phyloP scores from a whole-genome alignment of 2,113 vertebrate genomes.

The Stegostoma tigrinum region DNA sequence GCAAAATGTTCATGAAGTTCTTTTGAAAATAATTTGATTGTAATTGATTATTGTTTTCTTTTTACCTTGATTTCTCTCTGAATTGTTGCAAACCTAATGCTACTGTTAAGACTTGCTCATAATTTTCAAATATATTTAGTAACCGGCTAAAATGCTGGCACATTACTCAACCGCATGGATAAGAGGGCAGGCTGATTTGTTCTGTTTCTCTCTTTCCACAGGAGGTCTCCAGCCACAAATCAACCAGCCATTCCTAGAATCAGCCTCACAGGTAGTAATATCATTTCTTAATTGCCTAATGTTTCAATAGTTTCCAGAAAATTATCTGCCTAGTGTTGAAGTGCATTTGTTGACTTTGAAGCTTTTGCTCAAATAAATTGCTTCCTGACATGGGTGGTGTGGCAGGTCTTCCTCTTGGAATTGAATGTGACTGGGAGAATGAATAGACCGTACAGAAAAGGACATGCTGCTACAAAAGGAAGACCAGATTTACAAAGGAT shows the following conservation, averaged over 20 bases:
- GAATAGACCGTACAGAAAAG: background rate
- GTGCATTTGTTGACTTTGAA: background rate
- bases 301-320: background rate
- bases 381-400: background rate
- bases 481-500: background rate
- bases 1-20: background rate
- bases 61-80: no score
- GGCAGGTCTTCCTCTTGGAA: background rate
- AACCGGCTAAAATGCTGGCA: background rate
- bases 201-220: conserved; percentile 50
- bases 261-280: conserved; percentile 74
- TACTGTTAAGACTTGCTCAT: background rate
- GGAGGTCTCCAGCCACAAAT: conserved; percentile 78
- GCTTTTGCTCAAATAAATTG: background rate
- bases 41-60: background rate
- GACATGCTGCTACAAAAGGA: background rate
- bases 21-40: background rate
- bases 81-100: background rate
- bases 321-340: background rate
- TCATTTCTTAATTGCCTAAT: background rate
- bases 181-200: background rate
- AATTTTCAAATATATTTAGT: background rate
- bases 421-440: background rate
- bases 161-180: background rate
- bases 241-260: conserved; percentile 76